A percentile compares a stretch with the other conserved stretches of the same genome.
Evolutionary conservation across 2,888 invertebrate species (phyloP).

Genomic region (Morinoia aosen): DNA sequence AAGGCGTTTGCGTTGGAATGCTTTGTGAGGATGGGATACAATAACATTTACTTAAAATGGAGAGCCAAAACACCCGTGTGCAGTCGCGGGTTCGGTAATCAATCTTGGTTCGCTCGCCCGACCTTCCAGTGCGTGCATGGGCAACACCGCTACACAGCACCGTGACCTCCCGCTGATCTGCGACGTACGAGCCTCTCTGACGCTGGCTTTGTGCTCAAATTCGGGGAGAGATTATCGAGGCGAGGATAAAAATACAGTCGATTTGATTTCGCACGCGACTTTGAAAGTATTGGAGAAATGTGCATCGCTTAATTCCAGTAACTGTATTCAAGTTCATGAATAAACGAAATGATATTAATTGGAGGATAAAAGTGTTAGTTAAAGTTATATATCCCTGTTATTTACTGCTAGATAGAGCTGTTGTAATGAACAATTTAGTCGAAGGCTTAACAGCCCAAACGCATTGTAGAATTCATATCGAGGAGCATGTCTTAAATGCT

Average conservation of each 20-base stretch:
- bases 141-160: neutral
- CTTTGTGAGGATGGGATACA: neutral
- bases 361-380: too few species aligned
- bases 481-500: too few species aligned
- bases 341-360: too few species aligned
- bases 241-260: neutral
- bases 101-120: neutral
- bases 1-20: neutral
- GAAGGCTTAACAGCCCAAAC: too few species aligned
- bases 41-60: slow-evolving; percentile 1
- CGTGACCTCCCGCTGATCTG: neutral
- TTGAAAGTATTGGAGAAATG: neutral
- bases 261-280: neutral
- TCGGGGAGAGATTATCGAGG: neutral
- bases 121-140: neutral
- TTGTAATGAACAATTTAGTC: too few species aligned
- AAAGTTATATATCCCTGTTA: too few species aligned
- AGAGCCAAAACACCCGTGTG: neutral
- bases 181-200: neutral
- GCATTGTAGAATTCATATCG: too few species aligned
- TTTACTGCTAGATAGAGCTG: too few species aligned
- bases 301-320: too few species aligned
- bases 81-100: neutral
- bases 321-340: too few species aligned
- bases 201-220: neutral